These are phyloP conservation scores for Hylia prasina DNA, from an alignment of 2,113 vertebrate species.

Conservation along the genomic window DNA sequence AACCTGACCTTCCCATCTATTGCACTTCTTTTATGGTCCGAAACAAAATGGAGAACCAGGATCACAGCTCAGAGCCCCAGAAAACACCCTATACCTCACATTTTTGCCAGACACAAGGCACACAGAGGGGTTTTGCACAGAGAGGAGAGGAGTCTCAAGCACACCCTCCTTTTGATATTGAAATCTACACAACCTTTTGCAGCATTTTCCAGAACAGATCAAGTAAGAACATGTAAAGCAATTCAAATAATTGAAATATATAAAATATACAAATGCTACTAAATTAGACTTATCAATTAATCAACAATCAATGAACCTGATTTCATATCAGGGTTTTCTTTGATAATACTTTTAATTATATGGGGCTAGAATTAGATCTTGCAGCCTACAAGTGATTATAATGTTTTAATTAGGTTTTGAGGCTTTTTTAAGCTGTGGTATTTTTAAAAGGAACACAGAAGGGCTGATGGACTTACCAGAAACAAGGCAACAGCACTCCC, in stretches of 20 bases:
- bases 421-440: not conserved
- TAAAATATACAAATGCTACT: not conserved
- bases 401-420: not conserved
- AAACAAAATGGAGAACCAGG: not conserved
- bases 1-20: not conserved
- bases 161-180: not conserved
- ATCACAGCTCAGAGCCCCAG: not conserved
- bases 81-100: not conserved
- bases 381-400: not conserved
- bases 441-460: not conserved
- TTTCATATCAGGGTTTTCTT: not conserved
- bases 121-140: not conserved
- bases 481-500: slow-evolving; percentile 91
- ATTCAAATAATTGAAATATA: not conserved
- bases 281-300: not conserved
- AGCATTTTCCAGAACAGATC: not conserved
- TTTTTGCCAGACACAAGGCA: not conserved
- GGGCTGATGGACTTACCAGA: slow-evolving; percentile 76
- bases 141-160: not conserved
- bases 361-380: not conserved
- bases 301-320: not conserved
- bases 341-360: not conserved
- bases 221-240: not conserved
- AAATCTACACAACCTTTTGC: not conserved
- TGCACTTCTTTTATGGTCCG: not conserved